Percentiles rank a stretch among this genome's conserved stretches.
Conservation (phyloP, 2,797 vertebrate species). For the Protosalanx chinensis region DNA sequence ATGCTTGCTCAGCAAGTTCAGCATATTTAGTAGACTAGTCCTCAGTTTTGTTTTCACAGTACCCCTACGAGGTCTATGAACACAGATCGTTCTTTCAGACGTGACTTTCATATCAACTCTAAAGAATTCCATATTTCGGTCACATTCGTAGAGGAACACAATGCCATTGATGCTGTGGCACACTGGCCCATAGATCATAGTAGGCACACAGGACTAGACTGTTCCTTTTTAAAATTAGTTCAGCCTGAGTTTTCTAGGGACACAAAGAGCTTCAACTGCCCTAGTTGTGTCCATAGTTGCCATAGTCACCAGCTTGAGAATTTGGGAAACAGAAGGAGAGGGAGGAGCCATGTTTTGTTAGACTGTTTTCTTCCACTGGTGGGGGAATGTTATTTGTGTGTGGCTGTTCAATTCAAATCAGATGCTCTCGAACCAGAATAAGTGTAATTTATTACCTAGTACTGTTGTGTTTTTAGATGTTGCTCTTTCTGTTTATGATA, state of each 20-base stretch:
- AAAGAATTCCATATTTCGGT: neutral
- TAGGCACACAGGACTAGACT: conserved; percentile 42
- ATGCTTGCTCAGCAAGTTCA: too few relatives aligned
- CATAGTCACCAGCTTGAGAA: conserved; percentile 54
- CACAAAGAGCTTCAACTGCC: conserved; percentile 59
- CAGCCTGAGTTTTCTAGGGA: conserved; percentile 49
- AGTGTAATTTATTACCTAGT: neutral
- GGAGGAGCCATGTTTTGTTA: conserved; percentile 46
- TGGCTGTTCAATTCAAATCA: neutral
- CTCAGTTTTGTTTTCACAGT: too few relatives aligned
- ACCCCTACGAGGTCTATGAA: neutral
- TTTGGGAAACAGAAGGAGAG: conserved; percentile 49
- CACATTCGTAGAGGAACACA: neutral
- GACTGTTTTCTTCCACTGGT: conserved; percentile 20
- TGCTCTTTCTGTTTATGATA: neutral
- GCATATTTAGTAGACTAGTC: too few relatives aligned
- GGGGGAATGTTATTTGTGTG: conserved; percentile 21
- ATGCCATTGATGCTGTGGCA: neutral
- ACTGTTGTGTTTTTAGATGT: neutral
- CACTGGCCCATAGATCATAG: neutral
- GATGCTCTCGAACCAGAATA: conserved; percentile 8
- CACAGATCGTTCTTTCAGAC: too few relatives aligned
- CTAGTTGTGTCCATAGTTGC: conserved; percentile 58
- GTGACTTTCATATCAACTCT: neutral
- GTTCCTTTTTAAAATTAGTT: conserved; percentile 56